Percentiles rank a stretch among this genome's conserved stretches.
phyloP scores from a whole-genome alignment of 2,888 invertebrate species.

The Polylopha cassiicola region DNA sequence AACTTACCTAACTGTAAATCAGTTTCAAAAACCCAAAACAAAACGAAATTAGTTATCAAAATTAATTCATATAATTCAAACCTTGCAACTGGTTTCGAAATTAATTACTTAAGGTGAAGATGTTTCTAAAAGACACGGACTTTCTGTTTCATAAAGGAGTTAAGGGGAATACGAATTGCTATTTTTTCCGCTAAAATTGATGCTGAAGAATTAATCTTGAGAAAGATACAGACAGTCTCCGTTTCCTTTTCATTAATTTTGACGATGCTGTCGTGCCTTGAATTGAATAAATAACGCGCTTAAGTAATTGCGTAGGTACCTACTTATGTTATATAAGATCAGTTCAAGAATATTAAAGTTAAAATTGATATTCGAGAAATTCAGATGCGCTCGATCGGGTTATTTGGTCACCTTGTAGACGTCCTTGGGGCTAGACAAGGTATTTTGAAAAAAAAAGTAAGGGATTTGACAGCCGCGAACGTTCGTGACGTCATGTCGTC shows the following conservation, averaged over 20 bases:
- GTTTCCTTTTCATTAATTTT: conserved; percentile 15
- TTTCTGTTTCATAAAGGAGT: conserved; percentile 11
- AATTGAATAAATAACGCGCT: conserved; percentile 3
- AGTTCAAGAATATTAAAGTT: too few species aligned
- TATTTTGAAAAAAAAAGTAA: too few species aligned
- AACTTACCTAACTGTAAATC: too few species aligned
- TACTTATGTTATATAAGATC: too few species aligned
- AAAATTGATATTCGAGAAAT: too few species aligned
- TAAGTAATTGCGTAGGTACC: background rate
- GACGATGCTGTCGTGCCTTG: conserved; percentile 9
- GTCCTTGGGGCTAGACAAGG: too few species aligned
- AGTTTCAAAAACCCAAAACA: background rate
- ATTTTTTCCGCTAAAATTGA: conserved; percentile 37
- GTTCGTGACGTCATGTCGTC: too few species aligned
- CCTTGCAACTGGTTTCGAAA: conserved; percentile 8
- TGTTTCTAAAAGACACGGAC: conserved; percentile 8
- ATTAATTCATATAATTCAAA: conserved; percentile 13
- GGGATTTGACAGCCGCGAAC: too few species aligned
- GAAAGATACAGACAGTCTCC: conserved; percentile 3
- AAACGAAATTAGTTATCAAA: background rate
- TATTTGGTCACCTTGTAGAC: too few species aligned
- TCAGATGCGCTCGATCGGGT: too few species aligned
- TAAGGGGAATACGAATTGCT: conserved; percentile 30
- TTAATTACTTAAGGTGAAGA: conserved; percentile 15
- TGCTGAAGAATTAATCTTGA: conserved; percentile 24